Conservation (phyloP, 2,888 invertebrate species). For the Eupithecia exiguata region DNA sequence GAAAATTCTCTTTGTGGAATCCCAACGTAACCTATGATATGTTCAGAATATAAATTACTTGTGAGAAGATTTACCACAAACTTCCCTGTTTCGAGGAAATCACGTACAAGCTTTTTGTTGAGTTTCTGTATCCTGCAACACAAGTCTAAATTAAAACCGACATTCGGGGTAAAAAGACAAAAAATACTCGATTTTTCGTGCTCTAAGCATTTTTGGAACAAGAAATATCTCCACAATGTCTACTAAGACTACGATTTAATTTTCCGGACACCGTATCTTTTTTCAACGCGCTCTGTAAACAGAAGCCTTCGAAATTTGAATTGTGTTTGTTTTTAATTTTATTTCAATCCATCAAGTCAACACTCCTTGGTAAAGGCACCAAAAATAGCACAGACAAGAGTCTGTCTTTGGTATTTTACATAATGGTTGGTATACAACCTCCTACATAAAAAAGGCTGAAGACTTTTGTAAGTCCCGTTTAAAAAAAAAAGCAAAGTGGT, state of each 20-base stretch:
- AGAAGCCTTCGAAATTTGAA: constrained; percentile 1
- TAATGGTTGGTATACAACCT: not conserved
- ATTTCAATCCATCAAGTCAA: constrained; percentile 2
- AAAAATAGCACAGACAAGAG: not conserved
- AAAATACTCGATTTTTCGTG: not conserved
- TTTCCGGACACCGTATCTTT: not conserved
- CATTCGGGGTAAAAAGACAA: not conserved
- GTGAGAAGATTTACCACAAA: not conserved
- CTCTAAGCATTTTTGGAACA: not conserved
- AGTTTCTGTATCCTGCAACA: not conserved
- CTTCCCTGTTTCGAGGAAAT: not conserved
- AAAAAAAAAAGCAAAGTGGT: too few relatives aligned
- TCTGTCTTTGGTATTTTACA: not conserved
- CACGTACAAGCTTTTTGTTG: constrained; percentile 2
- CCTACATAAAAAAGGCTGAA: too few relatives aligned
- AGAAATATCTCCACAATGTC: too few relatives aligned
- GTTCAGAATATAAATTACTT: not conserved
- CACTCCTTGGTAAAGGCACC: not conserved
- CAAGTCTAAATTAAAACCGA: not conserved
- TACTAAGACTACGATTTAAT: not conserved
- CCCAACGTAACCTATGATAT: not conserved
- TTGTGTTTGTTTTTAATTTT: constrained; percentile 2
- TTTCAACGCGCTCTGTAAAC: not conserved
- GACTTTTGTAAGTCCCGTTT: too few relatives aligned
- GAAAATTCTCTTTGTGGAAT: not conserved